Evolutionary conservation across 2,888 invertebrate species (phyloP), one percentile per base, ranked within the genome.

Genomic region (Bombylius discolor): DNA sequence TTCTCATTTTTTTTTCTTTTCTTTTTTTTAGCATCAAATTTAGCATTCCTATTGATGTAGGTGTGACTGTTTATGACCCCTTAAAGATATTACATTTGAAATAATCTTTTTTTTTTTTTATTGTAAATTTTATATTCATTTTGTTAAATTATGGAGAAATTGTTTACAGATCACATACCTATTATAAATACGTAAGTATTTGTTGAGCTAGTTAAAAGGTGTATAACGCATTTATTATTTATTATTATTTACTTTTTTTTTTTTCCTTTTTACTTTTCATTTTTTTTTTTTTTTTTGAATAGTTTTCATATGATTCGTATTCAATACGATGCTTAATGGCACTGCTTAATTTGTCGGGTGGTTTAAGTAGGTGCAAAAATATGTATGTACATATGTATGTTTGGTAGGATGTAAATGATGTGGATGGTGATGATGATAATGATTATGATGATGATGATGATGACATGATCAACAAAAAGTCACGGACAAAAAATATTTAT

Each of bases 141-240:
- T 6, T 36, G 6, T 36, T 36, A 56, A 57, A 48, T 49, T 59
- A 49, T 33, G 54, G 62, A 57, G 62, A 62, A 62, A 62, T 61
- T 62, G 56, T 58, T 57, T 56, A 53, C 58, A 52, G 56, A 62
- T 59, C 58, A 60, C 51, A 58, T 55, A 51, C 51, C 47, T 42
- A 42, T 8, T 36, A 7, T 36, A 7, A 8, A 23, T 23, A 23
- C 23, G 23, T 23, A 23, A 7, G 47, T 56, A 45, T 56, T 8
- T 7, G 8, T 36, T 36, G 34, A 36, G 34, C 34, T 36, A 7
- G 34, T 36, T 36, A 36, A 36, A 36, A 36, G 23, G 23, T 23
- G 23, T 23, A 23, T 23, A 23, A 23, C 23, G 23, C 23, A 23
- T 23, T 23, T 36, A 36, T 9, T 36, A 8, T 36, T 36, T 36